Evolutionary conservation across 2,113 vertebrate genomes (phyloP), one percentile per base, ranked within the genome.

Genomic region (Prunella himalayana): DNA sequence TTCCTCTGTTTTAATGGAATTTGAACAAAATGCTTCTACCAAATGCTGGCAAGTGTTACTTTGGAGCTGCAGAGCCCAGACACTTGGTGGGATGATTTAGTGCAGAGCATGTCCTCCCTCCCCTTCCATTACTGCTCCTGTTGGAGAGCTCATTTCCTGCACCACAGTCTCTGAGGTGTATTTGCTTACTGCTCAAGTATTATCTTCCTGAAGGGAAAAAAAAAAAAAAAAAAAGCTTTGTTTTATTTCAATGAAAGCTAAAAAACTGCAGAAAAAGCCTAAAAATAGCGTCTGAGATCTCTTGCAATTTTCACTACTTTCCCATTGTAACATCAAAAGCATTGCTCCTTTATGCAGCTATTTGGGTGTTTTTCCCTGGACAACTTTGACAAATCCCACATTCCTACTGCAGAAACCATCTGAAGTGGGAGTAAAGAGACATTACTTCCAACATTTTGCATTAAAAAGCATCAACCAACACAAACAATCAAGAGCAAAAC

Each of bases 171-270:
- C 91, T 63, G 63, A 86, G 82, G 79, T 86, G 0, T 35, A 66
- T 88, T 71, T 92, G 93, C 79, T 95, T 96, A 92, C 68, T 81
- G 82, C 82, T 81, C 49, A 75, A 91, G 25, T 44, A 82, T 82
- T 49, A 86, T 33, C 71, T 91, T 91, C 79, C 71, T 18, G 39
- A 79, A 66, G 4, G 27, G 37, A 2, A 5, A 47, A 7, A 47
- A 41, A 30, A 72, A 70, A n/a, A 44, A 33, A 75, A 71, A 63
- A 23, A 27, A 2, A 20, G 47, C 68, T 93, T 73, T 94, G 63
- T 65, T 94, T 92, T 88, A 88, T 86, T 76, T 92, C 91, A 94
- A 63, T 53, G 57, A 95, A 95, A 95, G 76, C 50, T 83, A 68
- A 39, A 95, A 80, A 85, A 44, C 33, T 76, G 84, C 84, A 94